phyloP scores from a whole-genome alignment of 2,797 vertebrate species.

The Eidolon dupreanum region DNA sequence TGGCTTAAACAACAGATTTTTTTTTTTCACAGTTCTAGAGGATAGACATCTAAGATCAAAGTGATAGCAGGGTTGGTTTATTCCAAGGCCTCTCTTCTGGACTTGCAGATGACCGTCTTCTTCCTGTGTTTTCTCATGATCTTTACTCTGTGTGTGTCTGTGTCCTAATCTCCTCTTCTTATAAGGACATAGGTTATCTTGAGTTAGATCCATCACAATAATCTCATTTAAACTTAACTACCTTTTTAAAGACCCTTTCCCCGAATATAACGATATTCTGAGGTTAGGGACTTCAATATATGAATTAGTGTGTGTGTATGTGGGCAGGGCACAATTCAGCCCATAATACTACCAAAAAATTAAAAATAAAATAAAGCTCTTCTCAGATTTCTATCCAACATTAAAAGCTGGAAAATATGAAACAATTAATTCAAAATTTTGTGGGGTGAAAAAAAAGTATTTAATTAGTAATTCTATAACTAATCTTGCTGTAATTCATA shows the following conservation, averaged over 20 bases:
- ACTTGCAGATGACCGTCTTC: not conserved
- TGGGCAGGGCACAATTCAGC: not conserved
- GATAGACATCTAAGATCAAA: not conserved
- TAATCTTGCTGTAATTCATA: not conserved
- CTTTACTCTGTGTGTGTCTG: not conserved
- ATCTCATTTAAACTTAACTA: not conserved
- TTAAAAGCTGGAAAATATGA: not conserved
- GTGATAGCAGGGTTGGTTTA: not conserved
- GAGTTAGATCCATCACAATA: not conserved
- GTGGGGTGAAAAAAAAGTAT: not conserved
- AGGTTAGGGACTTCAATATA: not conserved
- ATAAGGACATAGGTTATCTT: not conserved
- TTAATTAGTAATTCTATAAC: not conserved
- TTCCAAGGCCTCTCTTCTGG: not conserved
- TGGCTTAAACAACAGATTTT: not conserved
- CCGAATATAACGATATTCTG: not conserved
- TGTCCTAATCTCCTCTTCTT: not conserved
- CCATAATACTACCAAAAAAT: not conserved
- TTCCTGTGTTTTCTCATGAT: not conserved
- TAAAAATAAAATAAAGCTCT: not conserved
- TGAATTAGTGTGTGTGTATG: not conserved
- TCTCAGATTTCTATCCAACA: not conserved
- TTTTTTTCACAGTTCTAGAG: not conserved
- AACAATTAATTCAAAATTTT: not conserved
- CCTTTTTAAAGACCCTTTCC: not conserved